Conservation (phyloP, 2,113 vertebrate genomes). For the Mesoclemmys tuberculata region DNA sequence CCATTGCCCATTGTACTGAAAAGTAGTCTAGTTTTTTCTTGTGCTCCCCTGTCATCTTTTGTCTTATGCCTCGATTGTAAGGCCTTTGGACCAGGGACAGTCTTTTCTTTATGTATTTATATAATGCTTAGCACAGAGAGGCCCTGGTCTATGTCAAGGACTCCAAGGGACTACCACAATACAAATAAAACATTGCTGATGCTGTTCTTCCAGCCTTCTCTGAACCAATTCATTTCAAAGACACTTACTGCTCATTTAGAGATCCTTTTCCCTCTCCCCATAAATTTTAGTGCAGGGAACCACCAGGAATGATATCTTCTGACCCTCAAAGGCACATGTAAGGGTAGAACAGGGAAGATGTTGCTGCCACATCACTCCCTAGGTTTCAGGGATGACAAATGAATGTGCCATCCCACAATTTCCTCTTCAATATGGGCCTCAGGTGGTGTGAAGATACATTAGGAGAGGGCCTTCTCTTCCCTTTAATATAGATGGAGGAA, state of each 20-base stretch:
- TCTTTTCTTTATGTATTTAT: background rate
- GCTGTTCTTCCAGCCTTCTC: background rate
- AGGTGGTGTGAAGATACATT: background rate
- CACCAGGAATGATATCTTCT: background rate
- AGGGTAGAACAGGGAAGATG: background rate
- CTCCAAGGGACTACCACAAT: rapidly evolving
- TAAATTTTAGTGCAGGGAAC: background rate
- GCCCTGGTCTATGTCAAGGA: background rate
- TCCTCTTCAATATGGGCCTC: background rate
- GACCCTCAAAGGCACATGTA: background rate
- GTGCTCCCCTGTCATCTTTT: background rate
- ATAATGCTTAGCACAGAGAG: background rate
- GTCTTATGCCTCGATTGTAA: background rate
- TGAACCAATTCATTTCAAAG: background rate
- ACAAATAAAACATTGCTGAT: background rate
- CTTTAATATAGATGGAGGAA: background rate
- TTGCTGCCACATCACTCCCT: background rate
- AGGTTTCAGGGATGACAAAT: background rate
- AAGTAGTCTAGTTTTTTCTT: background rate
- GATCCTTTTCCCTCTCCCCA: background rate
- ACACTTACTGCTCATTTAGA: background rate
- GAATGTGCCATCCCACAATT: background rate
- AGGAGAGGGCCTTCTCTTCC: background rate
- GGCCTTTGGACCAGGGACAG: background rate
- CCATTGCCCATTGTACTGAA: background rate